Base-by-base conservation (phyloP, 2,113 vertebrate species). In the Phalacrocorax brasilianus region DNA sequence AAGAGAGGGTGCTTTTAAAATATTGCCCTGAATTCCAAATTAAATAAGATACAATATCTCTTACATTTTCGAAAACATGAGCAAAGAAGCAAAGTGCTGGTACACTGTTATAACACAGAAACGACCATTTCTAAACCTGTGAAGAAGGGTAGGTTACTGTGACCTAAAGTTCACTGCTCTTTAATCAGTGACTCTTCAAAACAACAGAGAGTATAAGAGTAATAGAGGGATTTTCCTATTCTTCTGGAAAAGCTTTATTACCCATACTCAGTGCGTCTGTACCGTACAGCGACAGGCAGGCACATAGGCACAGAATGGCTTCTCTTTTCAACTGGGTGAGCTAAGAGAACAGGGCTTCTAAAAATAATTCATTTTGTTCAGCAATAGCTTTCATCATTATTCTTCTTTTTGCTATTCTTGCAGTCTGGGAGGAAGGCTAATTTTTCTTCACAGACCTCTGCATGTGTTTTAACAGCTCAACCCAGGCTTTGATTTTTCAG, bases 291-390 rank as follows among this genome's bases (percentile, higher is more conserved):
- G 53, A 45, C 56, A 67, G 87, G 56, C 77, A 94, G 55, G 33
- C 9, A 70, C 47, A 61, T 1, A 38, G 55, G 59, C 80, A 82
- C 53, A 61, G 56, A 88, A 47, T 7, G 47, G 49, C 71, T 65
- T 13, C 74, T 78, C 56, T 61, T 33, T 68, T 82, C 85, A 65
- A 1, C 44, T n/a, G 63, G 11, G 16, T 11, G 72, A 92, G 89
- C 84, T n/a, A 28, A n/a, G 28, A 81, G 84, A 93, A 85, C n/a
- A 55, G 32, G 72, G 18, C 38, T 91, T 50, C 88, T 91, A 94
- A 92, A 96, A 90, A 92, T 85, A 91, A 63, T 61, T 44, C 16
- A 9, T 73, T 94, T 83, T 88, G 63, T 66, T 94, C 82, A 91
- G 92, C 86, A 77, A 6, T 22, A 61, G 72, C 70, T 92, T 92